Conservation (phyloP, 2,888 invertebrate genomes). For the Xylota sylvarum region DNA sequence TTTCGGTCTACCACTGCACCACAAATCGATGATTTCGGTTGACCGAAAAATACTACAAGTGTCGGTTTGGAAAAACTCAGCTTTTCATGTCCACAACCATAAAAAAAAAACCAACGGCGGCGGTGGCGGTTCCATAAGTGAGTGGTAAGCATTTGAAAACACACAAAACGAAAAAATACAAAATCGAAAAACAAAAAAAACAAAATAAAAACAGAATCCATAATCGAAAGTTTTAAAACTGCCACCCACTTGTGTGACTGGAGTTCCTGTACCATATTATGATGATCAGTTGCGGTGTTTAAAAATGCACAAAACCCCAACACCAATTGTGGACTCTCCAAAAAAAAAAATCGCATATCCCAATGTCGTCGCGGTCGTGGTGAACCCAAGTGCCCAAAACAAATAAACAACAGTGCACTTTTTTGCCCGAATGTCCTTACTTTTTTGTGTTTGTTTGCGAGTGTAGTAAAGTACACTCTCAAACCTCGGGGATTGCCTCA, state of each 20-base stretch:
- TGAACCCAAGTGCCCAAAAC: slow-evolving; percentile 73
- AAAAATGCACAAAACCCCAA: slow-evolving; percentile 26
- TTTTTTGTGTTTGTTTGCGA: slow-evolving; percentile 47
- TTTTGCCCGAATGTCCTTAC: slow-evolving; percentile 38
- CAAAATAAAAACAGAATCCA: slow-evolving; percentile 72
- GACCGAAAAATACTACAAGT: slow-evolving; percentile 74
- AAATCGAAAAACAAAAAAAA: too few species aligned
- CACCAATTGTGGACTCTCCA: slow-evolving; percentile 20
- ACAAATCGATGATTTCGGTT: slow-evolving; percentile 76
- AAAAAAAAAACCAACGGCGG: slow-evolving; percentile 37
- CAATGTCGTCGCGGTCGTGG: slow-evolving; percentile 60
- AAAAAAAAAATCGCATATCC: slow-evolving; percentile 52
- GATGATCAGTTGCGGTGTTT: slow-evolving; percentile 61
- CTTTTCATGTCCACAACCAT: slow-evolving; percentile 53
- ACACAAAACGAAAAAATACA: slow-evolving; percentile 64
- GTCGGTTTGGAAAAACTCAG: slow-evolving; percentile 50
- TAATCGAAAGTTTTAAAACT: slow-evolving; percentile 56
- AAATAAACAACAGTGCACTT: slow-evolving; percentile 67
- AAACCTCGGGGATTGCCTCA: slow-evolving; percentile 64
- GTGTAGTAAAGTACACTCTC: slow-evolving; percentile 59
- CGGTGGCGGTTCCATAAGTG: slow-evolving; percentile 55
- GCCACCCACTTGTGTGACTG: neutral
- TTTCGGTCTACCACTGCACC: slow-evolving; percentile 71
- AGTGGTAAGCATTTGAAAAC: slow-evolving; percentile 73
- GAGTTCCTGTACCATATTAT: slow-evolving; percentile 50